Percentiles rank a stretch among this genome's conserved stretches.
These are phyloP conservation scores for Eufriesea mexicana DNA, from an alignment of 1,140 invertebrate species.

Conservation along the genomic window DNA sequence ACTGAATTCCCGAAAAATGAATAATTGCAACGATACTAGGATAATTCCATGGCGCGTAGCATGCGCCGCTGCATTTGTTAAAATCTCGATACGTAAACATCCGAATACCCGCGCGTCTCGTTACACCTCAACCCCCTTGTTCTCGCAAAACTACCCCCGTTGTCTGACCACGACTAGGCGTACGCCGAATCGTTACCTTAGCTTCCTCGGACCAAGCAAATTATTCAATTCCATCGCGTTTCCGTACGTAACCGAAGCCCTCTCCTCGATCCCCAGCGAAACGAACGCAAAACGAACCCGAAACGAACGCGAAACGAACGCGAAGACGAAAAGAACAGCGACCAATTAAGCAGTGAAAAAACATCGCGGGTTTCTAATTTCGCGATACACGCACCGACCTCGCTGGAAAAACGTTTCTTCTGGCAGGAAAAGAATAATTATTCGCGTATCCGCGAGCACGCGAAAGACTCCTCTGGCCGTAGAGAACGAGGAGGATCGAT, in stretches of 20 bases:
- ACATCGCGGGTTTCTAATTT: constrained; percentile 48
- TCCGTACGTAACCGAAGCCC: background rate
- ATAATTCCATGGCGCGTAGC: too few relatives aligned
- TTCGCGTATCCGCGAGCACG: constrained; percentile 48
- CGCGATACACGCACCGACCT: constrained; percentile 32
- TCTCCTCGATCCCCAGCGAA: background rate
- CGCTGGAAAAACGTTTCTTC: constrained; percentile 43
- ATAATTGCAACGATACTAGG: too few relatives aligned
- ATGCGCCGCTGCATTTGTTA: too few relatives aligned
- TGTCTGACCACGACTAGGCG: background rate
- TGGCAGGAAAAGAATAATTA: constrained; percentile 48
- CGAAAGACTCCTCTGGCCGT: constrained; percentile 37
- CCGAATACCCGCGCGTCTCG: too few relatives aligned
- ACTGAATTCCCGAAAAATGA: too few relatives aligned
- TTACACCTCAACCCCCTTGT: too few relatives aligned
- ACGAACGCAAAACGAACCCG: background rate
- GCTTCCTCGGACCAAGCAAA: constrained; percentile 13
- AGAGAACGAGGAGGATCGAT: constrained; percentile 62
- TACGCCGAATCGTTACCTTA: constrained; percentile 9
- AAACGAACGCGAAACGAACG: constrained; percentile 19
- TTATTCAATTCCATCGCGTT: constrained; percentile 18
- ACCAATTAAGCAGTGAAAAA: constrained; percentile 48
- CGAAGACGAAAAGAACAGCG: constrained; percentile 32
- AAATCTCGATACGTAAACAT: too few relatives aligned
- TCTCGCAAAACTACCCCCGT: background rate